These are phyloP conservation scores for Marisa cornuarietis DNA, from an alignment of 1,140 invertebrate genomes.

Conservation along the genomic window DNA sequence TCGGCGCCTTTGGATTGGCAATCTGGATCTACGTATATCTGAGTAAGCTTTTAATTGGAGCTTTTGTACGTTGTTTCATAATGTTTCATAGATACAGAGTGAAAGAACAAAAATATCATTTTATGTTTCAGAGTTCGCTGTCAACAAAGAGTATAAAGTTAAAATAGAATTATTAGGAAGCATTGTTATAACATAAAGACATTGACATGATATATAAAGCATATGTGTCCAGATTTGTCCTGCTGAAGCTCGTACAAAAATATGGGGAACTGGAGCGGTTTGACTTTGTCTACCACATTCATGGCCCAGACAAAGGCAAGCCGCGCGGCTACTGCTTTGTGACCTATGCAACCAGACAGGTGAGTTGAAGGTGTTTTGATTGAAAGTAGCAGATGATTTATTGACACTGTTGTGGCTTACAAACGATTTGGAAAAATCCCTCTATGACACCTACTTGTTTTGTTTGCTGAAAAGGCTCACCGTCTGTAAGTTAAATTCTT, in stretches of 20 bases:
- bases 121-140: constrained; percentile 35
- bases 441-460: no score
- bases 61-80: neutral
- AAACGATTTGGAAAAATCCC: no score
- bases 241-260: constrained; percentile 93
- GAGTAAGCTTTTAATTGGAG: constrained; percentile 78
- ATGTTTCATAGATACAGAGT: neutral
- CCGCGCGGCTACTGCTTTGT: constrained; percentile 94
- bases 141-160: neutral
- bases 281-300: constrained; percentile 91
- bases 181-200: neutral
- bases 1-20: constrained; percentile 87
- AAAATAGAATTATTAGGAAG: neutral
- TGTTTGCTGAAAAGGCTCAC: no score
- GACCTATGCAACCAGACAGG: constrained; percentile 76
- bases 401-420: no score
- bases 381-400: no score
- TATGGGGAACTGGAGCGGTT: constrained; percentile 92
- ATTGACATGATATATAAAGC: neutral
- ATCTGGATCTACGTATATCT: constrained; percentile 85
- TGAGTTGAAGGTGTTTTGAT: constrained; percentile 52
- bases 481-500: no score
- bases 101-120: no score
- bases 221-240: constrained; percentile 77
- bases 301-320: constrained; percentile 85